Evolutionary conservation across 2,888 invertebrate species (phyloP).

Genomic region (Parnassius smintheus): DNA sequence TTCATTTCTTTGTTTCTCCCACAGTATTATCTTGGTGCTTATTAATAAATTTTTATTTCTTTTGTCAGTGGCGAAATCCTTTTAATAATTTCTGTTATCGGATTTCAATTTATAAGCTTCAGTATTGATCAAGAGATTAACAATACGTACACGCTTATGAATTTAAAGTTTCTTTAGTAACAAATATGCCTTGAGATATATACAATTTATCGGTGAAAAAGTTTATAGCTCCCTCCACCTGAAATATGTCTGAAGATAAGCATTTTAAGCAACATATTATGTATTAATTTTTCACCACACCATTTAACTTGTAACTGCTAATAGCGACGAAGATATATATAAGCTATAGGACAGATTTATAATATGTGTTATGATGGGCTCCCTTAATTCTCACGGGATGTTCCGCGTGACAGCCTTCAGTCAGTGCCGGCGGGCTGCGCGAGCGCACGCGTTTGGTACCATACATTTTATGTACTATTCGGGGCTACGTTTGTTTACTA

Average conservation of each 20-base stretch:
- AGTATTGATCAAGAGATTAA: conserved; percentile 19
- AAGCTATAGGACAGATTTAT: not conserved
- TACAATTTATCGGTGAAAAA: too few relatives aligned
- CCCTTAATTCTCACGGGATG: conserved; percentile 61
- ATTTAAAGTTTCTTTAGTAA: not conserved
- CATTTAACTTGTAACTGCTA: too few relatives aligned
- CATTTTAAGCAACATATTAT: too few relatives aligned
- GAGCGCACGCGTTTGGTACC: conserved; percentile 67
- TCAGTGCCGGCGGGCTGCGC: conserved; percentile 69
- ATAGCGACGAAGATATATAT: too few relatives aligned
- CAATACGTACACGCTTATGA: not conserved
- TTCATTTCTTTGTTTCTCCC: conserved; percentile 24
- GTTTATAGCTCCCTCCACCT: too few relatives aligned
- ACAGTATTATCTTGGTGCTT: conserved; percentile 5
- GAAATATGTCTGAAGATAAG: too few relatives aligned
- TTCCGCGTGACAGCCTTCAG: conserved; percentile 72
- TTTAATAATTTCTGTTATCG: conserved; percentile 25
- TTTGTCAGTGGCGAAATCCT: conserved; percentile 15
- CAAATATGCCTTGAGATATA: too few relatives aligned
- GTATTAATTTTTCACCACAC: too few relatives aligned
- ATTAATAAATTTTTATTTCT: conserved; percentile 21
- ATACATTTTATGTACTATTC: conserved; percentile 39
- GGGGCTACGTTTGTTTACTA: conserved; percentile 60
- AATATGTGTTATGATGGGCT: conserved; percentile 34
- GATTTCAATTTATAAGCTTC: conserved; percentile 23